Evolutionary conservation across 2,113 vertebrate species (phyloP), one percentile per base, ranked within the genome.

Genomic region (Vombatus ursinus): DNA sequence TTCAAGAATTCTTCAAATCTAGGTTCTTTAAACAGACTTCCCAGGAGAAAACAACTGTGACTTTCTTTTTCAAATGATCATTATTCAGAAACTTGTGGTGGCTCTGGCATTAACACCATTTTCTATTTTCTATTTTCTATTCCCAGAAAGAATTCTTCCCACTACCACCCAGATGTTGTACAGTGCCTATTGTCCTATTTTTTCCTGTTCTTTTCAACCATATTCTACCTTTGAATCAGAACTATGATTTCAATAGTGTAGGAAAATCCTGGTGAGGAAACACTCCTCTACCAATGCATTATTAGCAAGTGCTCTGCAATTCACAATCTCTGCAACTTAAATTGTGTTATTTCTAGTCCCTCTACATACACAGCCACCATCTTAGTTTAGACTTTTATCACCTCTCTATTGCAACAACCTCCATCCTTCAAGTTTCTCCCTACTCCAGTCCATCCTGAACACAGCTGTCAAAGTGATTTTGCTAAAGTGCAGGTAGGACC

Each of bases 141-240:
- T 19, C 89, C 97, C 84, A 53, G 19, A 97, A 97, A 96, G 22
- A 95, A 53, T 47, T 37, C 93, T n/a, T 47, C 68, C 54, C 8
- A 96, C 93, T 97, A 94, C 96, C 51, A 50, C 44, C 26, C 94
- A 92, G 54, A 77, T 37, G 54, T 54, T 94, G 0, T 48, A 48
- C 19, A 31, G 90, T 96, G 90, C 93, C 24, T 54, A 94, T 96
- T 95, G 94, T 93, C 96, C 92, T 93, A 57, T 96, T 93, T 97
- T 94, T 48, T 90, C 68, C 31, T 44, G 48, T 49, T 90, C 26
- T 68, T 91, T 97, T 95, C 50, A 91, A 95, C 91, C 90, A 93
- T 92, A 52, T 89, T 94, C 90, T 95, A 96, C 84, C 94, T 92
- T 91, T 94, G 90, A 96, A 84, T 44, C 68, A 84, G 37, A 84